Base-by-base conservation (phyloP, 2,113 vertebrate species). In the Microtus oregoni region DNA sequence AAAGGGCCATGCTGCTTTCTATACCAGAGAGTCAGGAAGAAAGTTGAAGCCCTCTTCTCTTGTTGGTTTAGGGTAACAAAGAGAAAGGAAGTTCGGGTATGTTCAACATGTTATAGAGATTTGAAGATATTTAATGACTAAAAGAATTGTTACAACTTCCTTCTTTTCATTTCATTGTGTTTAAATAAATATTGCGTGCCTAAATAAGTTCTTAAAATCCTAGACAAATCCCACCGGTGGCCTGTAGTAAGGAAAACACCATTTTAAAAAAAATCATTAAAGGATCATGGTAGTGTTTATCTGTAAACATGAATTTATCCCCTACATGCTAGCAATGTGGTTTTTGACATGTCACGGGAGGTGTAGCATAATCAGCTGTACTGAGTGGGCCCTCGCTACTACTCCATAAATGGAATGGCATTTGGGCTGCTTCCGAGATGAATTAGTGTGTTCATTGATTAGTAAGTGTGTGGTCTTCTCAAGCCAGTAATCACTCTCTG, bases 1-100 rank as follows among this genome's bases (percentile, higher is more conserved):
- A 52, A 68, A 35, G 73, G 19, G 19, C 58, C 28, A 38, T 90
- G 6, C 89, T 58, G 35, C n/a, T 87, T 92, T 93, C 41, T 58
- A 58, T 90, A 44, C 17, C 75, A 93, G 38, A 93, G 52, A 89
- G 41, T 77, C 44, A 90, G 12, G 61, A 86, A 86, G 94, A 20
- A 89, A 92, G 9, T 20, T 61, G 24, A 63, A 67, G 28, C 8
- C 79, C 58, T 20, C 5, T 22, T 94, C 30, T 22, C 55, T 77
- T 35, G 35, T 41, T 89, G 73, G 47, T 70, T 10, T 24, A 24
- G 14, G 9, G 30, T 90, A 35, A 35, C 58, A 32, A 94, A 61
- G 32, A 86, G 14, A 89, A 89, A 63, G 73, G 44, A 55, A 55
- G 52, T 55, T 55, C 52, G 52, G 14, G 52, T 15, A 14, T 55